These are phyloP conservation scores for Eutrigla gurnardus DNA, from an alignment of 2,797 vertebrate genomes.

Conservation along the genomic window DNA sequence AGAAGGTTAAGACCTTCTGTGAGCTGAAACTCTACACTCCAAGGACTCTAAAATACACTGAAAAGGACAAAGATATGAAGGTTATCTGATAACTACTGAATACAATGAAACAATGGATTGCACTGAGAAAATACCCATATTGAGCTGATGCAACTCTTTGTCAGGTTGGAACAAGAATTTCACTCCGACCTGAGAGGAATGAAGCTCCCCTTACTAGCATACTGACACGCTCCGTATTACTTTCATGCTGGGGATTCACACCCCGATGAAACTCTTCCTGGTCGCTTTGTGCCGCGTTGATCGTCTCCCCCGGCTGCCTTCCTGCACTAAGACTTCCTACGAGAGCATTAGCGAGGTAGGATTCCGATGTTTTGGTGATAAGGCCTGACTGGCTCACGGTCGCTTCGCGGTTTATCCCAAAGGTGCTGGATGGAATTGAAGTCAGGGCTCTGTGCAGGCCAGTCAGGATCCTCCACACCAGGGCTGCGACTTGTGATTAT, in stretches of 20 bases:
- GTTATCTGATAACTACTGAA: slow-evolving; percentile 30
- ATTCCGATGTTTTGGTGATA: no score
- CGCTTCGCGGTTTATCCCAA: no score
- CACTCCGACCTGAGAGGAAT: slow-evolving; percentile 1
- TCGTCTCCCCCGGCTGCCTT: slow-evolving; percentile 60
- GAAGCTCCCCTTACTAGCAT: slow-evolving; percentile 4
- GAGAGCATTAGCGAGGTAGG: no score
- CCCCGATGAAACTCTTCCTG: slow-evolving; percentile 11
- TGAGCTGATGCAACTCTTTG: slow-evolving; percentile 9
- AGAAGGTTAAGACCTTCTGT: no score
- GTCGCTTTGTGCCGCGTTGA: slow-evolving; percentile 56
- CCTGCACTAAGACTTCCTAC: not conserved
- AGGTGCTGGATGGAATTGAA: no score
- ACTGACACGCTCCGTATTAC: slow-evolving; percentile 43
- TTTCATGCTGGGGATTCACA: slow-evolving; percentile 39
- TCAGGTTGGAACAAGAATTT: not conserved
- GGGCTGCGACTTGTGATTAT: no score
- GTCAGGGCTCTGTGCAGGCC: no score
- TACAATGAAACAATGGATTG: slow-evolving; percentile 5
- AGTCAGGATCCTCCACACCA: no score
- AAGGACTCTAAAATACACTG: slow-evolving; percentile 5
- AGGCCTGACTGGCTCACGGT: no score
- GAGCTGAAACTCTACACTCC: slow-evolving; percentile 19
- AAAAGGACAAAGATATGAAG: slow-evolving; percentile 23
- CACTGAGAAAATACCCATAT: slow-evolving; percentile 10